A percentile compares a stretch with the other conserved stretches of the same genome.
phyloP scores from a whole-genome alignment of 2,888 invertebrate species.

The Hypena proboscidalis region DNA sequence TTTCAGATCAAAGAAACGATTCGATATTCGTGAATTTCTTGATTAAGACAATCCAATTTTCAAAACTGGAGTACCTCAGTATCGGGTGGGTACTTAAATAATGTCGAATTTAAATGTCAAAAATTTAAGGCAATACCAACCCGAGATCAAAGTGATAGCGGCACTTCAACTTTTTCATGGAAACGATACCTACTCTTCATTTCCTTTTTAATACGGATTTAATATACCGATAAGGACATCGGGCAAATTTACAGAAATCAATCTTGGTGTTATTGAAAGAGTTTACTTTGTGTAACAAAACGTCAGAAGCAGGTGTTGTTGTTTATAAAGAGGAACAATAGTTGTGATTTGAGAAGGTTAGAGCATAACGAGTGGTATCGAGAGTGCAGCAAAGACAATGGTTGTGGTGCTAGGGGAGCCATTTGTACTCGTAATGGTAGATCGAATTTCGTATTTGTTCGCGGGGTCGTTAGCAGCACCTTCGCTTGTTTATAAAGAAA shows the following conservation, averaged over 20 bases:
- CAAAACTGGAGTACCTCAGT: conserved; percentile 45
- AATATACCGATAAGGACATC: conserved; percentile 64
- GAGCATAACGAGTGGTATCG: conserved; percentile 56
- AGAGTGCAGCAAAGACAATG: conserved; percentile 74
- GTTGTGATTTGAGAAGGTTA: conserved; percentile 45
- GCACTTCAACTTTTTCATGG: conserved; percentile 61
- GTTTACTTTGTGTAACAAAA: conserved; percentile 35
- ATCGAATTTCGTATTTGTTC: conserved; percentile 85
- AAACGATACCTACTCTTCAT: conserved; percentile 66
- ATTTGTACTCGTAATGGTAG: conserved; percentile 84
- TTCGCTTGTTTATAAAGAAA: conserved; percentile 83
- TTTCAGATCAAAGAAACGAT: conserved; percentile 30
- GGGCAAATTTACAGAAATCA: conserved; percentile 49
- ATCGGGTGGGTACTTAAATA: conserved; percentile 48
- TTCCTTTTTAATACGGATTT: conserved; percentile 68
- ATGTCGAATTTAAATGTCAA: conserved; percentile 59
- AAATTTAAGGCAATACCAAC: conserved; percentile 58
- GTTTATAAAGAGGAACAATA: conserved; percentile 53
- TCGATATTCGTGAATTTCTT: conserved; percentile 32
- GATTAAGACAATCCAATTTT: conserved; percentile 57
- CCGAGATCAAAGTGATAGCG: conserved; percentile 65
- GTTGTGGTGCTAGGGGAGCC: conserved; percentile 63
- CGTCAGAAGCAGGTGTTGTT: conserved; percentile 28
- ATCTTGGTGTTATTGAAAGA: conserved; percentile 41
- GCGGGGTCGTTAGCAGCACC: conserved; percentile 83